A percentile compares a stretch with the other conserved stretches of the same genome.
Conservation (phyloP, 1,140 invertebrate species). For the Idris sp. region DNA sequence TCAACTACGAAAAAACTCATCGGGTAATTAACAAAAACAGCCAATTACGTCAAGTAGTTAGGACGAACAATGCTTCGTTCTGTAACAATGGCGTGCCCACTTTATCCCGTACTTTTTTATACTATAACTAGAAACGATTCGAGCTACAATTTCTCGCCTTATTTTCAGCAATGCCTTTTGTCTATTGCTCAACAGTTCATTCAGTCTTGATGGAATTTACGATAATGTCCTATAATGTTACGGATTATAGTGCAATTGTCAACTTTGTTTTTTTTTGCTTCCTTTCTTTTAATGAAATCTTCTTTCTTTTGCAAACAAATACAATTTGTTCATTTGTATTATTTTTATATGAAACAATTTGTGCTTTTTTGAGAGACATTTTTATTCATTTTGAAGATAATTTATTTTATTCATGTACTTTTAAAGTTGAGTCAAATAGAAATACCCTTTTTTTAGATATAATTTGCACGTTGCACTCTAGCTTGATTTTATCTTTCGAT, state of each 20-base stretch:
- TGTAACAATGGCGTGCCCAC: conserved; percentile 62
- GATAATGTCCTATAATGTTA: conserved; percentile 23
- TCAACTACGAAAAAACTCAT: conserved; percentile 52
- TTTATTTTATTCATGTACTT: no score
- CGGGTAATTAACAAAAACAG: conserved; percentile 68
- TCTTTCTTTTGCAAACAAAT: background rate
- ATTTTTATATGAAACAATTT: no score
- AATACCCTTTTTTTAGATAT: background rate
- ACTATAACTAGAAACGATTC: conserved; percentile 9
- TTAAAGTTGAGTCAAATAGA: no score
- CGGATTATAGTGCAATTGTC: background rate
- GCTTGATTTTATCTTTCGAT: conserved; percentile 13
- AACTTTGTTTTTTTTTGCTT: background rate
- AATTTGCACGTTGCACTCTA: background rate
- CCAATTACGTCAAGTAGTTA: conserved; percentile 68
- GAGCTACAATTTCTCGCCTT: conserved; percentile 49
- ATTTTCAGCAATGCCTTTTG: conserved; percentile 44
- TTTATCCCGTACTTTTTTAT: conserved; percentile 60
- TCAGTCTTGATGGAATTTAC: conserved; percentile 23
- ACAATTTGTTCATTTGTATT: no score
- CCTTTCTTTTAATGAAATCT: no score
- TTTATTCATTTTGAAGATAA: background rate
- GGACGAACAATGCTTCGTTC: conserved; percentile 64
- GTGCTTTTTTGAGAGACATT: no score
- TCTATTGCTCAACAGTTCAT: conserved; percentile 34